Evolutionary conservation across 2,888 invertebrate species (phyloP).

Genomic region (Xestia xanthographa): DNA sequence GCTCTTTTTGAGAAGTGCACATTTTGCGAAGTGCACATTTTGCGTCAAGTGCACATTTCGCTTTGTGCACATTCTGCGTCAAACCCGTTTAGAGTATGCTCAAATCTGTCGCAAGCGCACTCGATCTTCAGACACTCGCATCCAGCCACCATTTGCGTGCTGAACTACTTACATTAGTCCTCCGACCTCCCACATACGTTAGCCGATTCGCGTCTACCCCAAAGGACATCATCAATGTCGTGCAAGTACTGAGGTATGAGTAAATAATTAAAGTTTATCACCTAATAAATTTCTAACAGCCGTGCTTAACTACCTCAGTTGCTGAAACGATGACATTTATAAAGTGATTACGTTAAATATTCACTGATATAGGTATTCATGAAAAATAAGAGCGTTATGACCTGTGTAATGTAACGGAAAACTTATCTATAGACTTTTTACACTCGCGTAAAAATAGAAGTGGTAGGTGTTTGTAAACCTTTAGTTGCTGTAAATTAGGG

Average conservation of each 20-base stretch:
- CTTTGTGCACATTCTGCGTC: too few relatives aligned
- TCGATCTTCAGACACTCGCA: background rate
- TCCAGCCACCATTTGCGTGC: background rate
- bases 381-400: background rate
- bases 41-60: too few relatives aligned
- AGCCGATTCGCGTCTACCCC: background rate
- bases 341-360: background rate
- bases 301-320: conserved; percentile 9
- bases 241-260: conserved; percentile 24
- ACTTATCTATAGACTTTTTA: too few relatives aligned
- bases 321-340: conserved; percentile 3
- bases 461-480: background rate
- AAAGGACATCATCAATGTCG: conserved; percentile 1
- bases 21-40: too few relatives aligned
- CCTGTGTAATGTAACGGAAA: too few relatives aligned
- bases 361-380: conserved; percentile 2
- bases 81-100: background rate
- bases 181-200: background rate
- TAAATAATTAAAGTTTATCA: conserved; percentile 87
- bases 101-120: background rate
- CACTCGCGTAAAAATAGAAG: conserved; percentile 3
- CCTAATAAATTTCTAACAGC: conserved; percentile 62
- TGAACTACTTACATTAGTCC: too few relatives aligned
- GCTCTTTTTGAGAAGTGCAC: too few relatives aligned
- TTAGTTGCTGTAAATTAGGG: background rate